Base-by-base conservation (phyloP, 2,113 vertebrate genomes). In the Sclerurus mexicanus region DNA sequence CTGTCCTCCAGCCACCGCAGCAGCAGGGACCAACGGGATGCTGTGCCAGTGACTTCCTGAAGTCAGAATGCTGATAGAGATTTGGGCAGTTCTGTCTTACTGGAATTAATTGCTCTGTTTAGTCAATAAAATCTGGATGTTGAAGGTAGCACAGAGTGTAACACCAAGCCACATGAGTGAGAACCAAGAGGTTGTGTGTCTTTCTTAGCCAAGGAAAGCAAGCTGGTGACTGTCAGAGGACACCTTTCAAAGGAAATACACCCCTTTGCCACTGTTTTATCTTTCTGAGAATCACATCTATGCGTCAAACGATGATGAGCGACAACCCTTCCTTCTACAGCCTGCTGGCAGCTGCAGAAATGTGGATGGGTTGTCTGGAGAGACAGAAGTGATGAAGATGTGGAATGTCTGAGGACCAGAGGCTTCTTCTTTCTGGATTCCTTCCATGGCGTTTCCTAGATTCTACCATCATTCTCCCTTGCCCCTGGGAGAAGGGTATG, bases 401-500 rank as follows among this genome's bases (percentile, higher is more conserved):
- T 16, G 58, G 58, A 95, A 64, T 2, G 1, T 46, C 46, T 37
- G 25, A 87, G 39, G 52, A 25, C 39, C 6, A 5, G 62, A 55
- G 30, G 25, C 31, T 18, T 50, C 39, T 60, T 56, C 39, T 85
- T 40, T 44, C 35, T 76, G 53, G 44, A 53, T 58, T 60, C 64
- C 27, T 79, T 49, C 56, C 53, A 22, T 3, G 28, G 31, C 35
- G 21, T 46, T 87, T 73, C 37, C 53, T 6, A 37, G 66, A 35
- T 47, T 62, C 42, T 66, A n/a, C 33, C 64, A n/a, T 27, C 2
- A 0, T n/a, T 52, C 49, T 89, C 35, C n/a, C 64, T 77, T 6
- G 5, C 49, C 52, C 0, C 0, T 55, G 37, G 64, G 63, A 89
- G 46, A 11, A 52, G n/a, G 62, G 75, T 82, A 20, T 0, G 12